Conservation (phyloP, 2,888 invertebrate species). For the Tolmerus cingulatus region DNA sequence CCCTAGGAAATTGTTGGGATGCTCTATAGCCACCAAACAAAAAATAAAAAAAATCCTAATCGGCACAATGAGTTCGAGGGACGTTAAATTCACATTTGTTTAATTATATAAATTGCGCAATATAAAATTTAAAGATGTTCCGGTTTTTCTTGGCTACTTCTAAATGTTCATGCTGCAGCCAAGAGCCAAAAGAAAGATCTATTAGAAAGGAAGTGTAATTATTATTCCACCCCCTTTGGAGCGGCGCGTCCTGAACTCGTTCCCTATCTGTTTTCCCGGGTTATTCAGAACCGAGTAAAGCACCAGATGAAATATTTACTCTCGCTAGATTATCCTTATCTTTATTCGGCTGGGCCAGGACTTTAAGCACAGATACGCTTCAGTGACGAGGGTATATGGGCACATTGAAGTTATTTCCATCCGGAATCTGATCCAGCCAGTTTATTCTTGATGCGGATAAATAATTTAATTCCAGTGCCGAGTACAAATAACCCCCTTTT, state of each 20-base stretch:
- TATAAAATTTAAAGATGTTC: background rate
- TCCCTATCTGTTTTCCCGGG: background rate
- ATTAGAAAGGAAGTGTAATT: background rate
- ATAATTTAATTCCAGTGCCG: background rate
- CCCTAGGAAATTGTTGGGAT: background rate
- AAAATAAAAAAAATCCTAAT: background rate
- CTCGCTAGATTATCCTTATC: constrained; percentile 12
- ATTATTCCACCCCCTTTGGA: background rate
- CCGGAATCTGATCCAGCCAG: background rate
- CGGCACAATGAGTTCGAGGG: background rate
- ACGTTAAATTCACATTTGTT: background rate
- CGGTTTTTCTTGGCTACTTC: background rate
- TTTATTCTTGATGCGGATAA: background rate
- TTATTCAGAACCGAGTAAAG: background rate
- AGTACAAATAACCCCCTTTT: background rate
- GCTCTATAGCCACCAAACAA: background rate
- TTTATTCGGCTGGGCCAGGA: constrained; percentile 1
- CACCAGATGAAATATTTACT: background rate
- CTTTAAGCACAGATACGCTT: background rate
- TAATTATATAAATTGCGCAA: background rate
- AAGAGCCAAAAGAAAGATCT: background rate
- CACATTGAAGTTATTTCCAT: background rate
- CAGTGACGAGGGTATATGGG: background rate
- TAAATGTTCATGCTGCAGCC: background rate
- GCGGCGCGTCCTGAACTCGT: background rate